A percentile compares a stretch with the other conserved stretches of the same genome.
These are phyloP conservation scores for Clarias magur DNA, from an alignment of 2,113 vertebrate species.

Conservation along the genomic window DNA sequence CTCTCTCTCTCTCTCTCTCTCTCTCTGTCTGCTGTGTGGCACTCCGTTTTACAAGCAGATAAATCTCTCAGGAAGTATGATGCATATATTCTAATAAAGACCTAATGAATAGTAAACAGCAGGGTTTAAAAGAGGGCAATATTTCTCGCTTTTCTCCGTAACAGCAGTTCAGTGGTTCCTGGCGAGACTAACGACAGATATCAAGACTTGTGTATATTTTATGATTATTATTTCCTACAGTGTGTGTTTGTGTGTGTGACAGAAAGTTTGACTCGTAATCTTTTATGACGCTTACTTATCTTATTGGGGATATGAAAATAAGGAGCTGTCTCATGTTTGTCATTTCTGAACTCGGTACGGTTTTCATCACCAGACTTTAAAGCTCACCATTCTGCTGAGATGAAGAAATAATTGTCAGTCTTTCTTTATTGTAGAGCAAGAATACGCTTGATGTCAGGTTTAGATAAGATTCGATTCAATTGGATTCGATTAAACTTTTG, in stretches of 20 bases:
- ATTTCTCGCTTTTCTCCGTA: conserved; percentile 69
- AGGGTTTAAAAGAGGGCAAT: conserved; percentile 74
- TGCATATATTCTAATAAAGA: conserved; percentile 78
- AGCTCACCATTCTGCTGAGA: not conserved
- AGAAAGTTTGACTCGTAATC: conserved; percentile 13
- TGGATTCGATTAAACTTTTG: no score
- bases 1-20: conserved; percentile 67
- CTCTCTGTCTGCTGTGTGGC: conserved; percentile 68
- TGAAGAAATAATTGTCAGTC: not conserved
- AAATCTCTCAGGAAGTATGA: conserved; percentile 74
- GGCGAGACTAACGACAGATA: conserved; percentile 63
- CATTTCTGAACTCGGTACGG: not conserved
- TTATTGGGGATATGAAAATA: not conserved
- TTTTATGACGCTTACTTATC: not conserved
- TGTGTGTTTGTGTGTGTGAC: conserved; percentile 48
- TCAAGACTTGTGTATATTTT: conserved; percentile 47
- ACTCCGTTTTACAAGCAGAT: conserved; percentile 76
- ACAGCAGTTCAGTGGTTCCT: conserved; percentile 65
- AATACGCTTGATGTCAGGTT: not conserved
- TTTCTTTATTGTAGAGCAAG: not conserved
- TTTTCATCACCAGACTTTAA: not conserved
- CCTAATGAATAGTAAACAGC: conserved; percentile 80
- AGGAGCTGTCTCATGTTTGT: not conserved
- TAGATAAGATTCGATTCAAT: not conserved
- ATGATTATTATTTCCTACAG: conserved; percentile 65